These are phyloP conservation scores for Philaethria dido DNA, from an alignment of 2,888 invertebrate species.

Conservation along the genomic window DNA sequence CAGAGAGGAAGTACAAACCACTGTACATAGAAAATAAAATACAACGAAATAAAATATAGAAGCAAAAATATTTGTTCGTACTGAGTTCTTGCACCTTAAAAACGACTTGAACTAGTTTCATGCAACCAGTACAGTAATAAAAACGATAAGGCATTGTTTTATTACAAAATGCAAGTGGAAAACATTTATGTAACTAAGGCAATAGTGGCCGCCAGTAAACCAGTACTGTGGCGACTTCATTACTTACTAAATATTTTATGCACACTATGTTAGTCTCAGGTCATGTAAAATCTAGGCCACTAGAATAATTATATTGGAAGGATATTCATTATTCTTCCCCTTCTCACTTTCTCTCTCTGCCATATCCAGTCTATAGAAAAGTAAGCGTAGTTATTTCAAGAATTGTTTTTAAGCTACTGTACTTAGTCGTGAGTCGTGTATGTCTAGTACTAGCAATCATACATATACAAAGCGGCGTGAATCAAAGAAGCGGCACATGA, in stretches of 20 bases:
- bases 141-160: neutral
- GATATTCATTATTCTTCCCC: too few species aligned
- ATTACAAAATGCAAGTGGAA: constrained; percentile 2
- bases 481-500: neutral
- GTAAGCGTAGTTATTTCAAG: too few species aligned
- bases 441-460: neutral
- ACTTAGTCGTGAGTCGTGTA: neutral
- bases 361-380: too few species aligned
- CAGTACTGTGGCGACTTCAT: neutral
- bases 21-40: neutral
- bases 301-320: too few species aligned
- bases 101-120: neutral
- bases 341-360: too few species aligned
- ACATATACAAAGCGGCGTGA: neutral
- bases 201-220: neutral
- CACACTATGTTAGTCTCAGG: too few species aligned
- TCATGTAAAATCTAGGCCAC: too few species aligned
- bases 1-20: neutral
- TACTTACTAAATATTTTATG: neutral
- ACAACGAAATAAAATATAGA: neutral
- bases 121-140: neutral
- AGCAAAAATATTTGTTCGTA: neutral
- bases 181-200: neutral
- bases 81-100: neutral
- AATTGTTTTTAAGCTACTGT: neutral